These are phyloP conservation scores for Phalacrocorax brasilianus DNA, from an alignment of 2,113 vertebrate species.

Conservation along the genomic window DNA sequence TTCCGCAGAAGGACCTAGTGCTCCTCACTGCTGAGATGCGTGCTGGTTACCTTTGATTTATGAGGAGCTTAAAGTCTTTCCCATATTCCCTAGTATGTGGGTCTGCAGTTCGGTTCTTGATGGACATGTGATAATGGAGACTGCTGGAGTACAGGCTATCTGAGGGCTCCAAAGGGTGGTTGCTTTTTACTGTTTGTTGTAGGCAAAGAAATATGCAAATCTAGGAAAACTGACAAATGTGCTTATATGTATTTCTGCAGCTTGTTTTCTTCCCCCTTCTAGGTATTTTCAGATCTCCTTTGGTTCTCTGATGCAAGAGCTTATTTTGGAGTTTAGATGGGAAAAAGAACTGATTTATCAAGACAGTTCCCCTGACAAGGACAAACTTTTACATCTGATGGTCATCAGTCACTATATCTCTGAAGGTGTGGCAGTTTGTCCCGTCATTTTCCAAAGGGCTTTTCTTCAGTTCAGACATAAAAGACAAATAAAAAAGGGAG, in stretches of 20 bases:
- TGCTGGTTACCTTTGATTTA: background rate
- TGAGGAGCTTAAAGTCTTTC: background rate
- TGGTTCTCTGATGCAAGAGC: background rate
- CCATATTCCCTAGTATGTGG: background rate
- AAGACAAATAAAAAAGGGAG: background rate
- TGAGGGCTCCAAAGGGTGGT: background rate
- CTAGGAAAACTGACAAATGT: background rate
- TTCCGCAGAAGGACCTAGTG: background rate
- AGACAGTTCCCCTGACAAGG: background rate
- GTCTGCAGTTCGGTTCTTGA: background rate
- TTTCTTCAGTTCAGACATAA: background rate
- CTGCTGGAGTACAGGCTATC: background rate
- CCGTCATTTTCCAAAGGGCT: background rate
- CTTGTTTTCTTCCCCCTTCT: background rate
- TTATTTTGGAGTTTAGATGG: conserved; percentile 1
- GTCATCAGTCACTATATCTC: background rate
- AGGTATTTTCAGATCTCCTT: background rate
- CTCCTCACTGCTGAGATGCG: background rate
- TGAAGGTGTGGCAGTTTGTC: background rate
- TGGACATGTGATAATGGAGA: background rate
- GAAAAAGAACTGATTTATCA: conserved; percentile 9
- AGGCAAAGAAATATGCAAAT: background rate
- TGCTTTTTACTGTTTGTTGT: background rate
- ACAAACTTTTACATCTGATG: background rate
- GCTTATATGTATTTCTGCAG: background rate